Conservation (phyloP, 2,113 vertebrate genomes). For the Malurus cyaneus region DNA sequence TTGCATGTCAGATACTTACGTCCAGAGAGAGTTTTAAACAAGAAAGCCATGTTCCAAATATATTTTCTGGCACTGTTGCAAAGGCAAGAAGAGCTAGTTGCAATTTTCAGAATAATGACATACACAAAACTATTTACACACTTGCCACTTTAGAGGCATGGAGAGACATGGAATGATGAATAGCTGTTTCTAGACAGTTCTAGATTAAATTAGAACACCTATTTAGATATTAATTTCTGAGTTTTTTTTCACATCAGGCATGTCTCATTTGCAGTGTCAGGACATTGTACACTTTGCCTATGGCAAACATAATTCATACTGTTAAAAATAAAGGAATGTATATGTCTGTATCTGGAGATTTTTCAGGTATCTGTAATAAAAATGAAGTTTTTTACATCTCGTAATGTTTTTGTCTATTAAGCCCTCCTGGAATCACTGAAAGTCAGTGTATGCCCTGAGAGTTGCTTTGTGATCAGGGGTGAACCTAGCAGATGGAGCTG, state of each 20-base stretch:
- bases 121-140: not conserved
- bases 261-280: not conserved
- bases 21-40: conserved; percentile 14
- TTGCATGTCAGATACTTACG: not conserved
- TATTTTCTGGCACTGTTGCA: not conserved
- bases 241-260: not conserved
- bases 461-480: not conserved
- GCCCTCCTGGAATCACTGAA: not conserved
- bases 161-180: not conserved
- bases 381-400: not conserved
- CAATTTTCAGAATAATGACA: conserved; percentile 9
- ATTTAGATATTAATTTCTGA: not conserved
- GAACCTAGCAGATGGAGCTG: not conserved
- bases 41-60: conserved; percentile 2
- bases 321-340: not conserved
- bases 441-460: not conserved
- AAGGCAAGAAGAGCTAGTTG: conserved; percentile 1
- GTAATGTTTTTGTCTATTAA: not conserved
- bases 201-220: not conserved
- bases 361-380: not conserved
- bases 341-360: not conserved
- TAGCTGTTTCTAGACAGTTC: conserved; percentile 23
- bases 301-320: not conserved
- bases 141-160: not conserved
- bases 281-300: not conserved